These are phyloP conservation scores for Pitangus sulphuratus DNA, from an alignment of 2,797 vertebrate species.

Conservation along the genomic window DNA sequence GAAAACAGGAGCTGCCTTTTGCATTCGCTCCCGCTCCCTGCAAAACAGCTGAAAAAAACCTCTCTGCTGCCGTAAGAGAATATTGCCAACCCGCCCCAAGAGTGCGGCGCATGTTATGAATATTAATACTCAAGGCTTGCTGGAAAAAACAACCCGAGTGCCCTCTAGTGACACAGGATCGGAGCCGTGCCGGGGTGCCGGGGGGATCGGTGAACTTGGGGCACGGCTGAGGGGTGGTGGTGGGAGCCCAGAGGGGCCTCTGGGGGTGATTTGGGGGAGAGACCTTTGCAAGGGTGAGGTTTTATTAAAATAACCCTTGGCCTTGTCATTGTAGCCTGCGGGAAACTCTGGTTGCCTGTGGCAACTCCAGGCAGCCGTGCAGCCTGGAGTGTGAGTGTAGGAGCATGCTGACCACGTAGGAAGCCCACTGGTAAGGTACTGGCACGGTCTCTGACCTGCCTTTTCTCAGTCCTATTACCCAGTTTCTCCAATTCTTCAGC, in stretches of 20 bases:
- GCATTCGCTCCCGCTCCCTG: not conserved
- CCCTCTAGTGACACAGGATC: slow-evolving; percentile 50
- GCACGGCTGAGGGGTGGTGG: fast-evolving
- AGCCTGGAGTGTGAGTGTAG: not conserved
- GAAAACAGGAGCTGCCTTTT: not conserved
- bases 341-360: fast-evolving
- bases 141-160: slow-evolving; percentile 45
- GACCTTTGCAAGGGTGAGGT: not conserved
- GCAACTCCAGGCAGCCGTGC: not conserved
- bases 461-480: not conserved
- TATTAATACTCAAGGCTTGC: not conserved
- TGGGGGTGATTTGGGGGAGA: fast-evolving
- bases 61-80: not conserved
- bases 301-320: not conserved
- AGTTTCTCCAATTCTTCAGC: not conserved
- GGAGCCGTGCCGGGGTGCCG: fast-evolving
- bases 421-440: not conserved
- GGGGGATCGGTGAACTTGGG: fast-evolving
- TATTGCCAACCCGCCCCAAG: not conserved
- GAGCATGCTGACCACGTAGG: fast-evolving
- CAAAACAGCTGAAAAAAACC: not conserved
- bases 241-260: not conserved
- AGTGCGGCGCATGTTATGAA: not conserved
- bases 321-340: not conserved
- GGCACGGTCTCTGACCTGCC: fast-evolving